Base-by-base conservation (phyloP, 2,888 invertebrate genomes). In the Amphimallon solstitiale region DNA sequence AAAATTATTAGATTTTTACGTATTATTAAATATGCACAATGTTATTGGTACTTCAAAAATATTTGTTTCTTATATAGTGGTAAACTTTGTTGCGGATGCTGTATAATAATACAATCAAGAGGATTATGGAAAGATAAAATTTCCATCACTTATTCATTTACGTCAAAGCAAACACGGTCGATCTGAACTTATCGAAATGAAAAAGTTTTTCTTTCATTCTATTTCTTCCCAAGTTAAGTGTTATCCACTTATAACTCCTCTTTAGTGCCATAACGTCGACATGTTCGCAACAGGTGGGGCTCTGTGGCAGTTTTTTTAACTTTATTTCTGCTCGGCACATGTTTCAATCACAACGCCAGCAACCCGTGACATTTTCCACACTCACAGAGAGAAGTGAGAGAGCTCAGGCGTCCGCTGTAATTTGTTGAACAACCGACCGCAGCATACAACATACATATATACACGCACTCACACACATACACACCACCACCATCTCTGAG, bases 201-300 rank as follows among this genome's bases (percentile, higher is more conserved):
- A 29, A 29, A 29, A 29, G 29, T 29, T 29, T 29, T 29, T 29
- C 29, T 29, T 29, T 29, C 29, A 29, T 29, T 29, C 29, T 29
- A 29, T 29, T 29, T 9, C 29, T 29, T 29, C 29, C 29, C 29
- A 29, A 29, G 29, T 29, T 29, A 29, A 29, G 29, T 29, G 29
- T 29, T 29, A 29, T 4, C 7, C 43, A 14, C 14, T 14, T 14
- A 43, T n/a, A 15, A 43, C 43, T 43, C 2, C 15, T 10, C 45
- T 46, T 46, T 17, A 17, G 21, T 19, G 19, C 14, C 14, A 43
- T 43, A 43, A 43, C 17, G 14, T n/a, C 56, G 14, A 23, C 56
- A 56, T 21, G 40, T 6, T 56, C 10, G 56, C 56, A 56, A 56
- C 56, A 56, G 56, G 56, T 56, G 56, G 56, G 40, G 56, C 38